A percentile compares a stretch with the other conserved stretches of the same genome.
These are phyloP conservation scores for Typhlomys cinereus DNA, from an alignment of 2,113 vertebrate genomes.

Conservation along the genomic window DNA sequence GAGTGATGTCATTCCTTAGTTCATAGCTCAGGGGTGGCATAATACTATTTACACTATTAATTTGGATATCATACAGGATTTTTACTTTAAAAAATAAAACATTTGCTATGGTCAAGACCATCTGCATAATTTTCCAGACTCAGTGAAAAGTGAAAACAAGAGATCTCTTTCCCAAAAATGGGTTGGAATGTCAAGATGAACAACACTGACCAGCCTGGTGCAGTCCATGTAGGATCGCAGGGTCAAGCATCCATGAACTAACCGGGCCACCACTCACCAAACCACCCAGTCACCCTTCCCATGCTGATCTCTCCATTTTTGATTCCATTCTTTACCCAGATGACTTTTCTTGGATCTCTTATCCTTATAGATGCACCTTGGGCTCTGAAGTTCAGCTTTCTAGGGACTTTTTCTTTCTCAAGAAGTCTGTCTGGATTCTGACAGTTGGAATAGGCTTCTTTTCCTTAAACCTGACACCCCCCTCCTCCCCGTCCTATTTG, in stretches of 20 bases:
- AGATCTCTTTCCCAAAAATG: not conserved
- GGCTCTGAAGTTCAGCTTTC: not conserved
- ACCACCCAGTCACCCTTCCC: too few species aligned
- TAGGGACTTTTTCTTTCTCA: not conserved
- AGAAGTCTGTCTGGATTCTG: not conserved
- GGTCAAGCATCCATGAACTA: fast-evolving
- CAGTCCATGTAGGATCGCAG: fast-evolving
- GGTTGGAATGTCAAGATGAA: not conserved
- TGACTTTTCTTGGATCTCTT: not conserved
- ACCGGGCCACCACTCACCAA: not conserved
- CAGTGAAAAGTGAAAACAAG: not conserved
- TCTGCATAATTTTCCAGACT: not conserved
- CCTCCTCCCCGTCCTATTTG: not conserved
- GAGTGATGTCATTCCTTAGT: not conserved
- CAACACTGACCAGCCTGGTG: not conserved
- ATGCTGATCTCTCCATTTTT: fast-evolving
- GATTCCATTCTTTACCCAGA: not conserved
- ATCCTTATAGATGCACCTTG: not conserved
- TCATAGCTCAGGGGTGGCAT: not conserved
- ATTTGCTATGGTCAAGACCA: not conserved
- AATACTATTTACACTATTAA: constrained; percentile 7
- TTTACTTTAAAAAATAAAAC: constrained; percentile 7
- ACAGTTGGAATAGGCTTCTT: not conserved
- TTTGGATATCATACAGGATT: not conserved
- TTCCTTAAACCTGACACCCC: not conserved